Evolutionary conservation across 1,140 invertebrate species (phyloP).

Genomic region (Procambarus virginalis): DNA sequence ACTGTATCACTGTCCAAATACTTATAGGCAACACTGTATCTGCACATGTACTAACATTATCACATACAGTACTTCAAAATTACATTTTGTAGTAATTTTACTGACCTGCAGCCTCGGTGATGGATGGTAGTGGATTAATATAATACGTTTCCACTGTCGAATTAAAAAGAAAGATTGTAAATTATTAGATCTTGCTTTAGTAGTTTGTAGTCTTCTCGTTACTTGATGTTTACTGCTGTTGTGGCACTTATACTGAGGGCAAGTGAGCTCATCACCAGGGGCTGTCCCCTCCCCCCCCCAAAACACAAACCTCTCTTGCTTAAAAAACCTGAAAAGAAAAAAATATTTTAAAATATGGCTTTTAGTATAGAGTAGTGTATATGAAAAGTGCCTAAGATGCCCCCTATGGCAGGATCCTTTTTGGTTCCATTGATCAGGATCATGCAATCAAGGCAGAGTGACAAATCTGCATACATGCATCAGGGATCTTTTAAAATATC

Average conservation of each 20-base stretch:
- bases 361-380: no score
- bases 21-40: no score
- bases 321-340: conserved; percentile 6
- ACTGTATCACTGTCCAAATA: no score
- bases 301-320: conserved; percentile 37
- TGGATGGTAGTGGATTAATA: neutral
- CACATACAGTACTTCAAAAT: no score
- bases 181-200: neutral
- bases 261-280: conserved; percentile 43
- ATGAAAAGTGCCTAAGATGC: no score
- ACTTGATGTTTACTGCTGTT: neutral
- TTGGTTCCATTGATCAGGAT: no score
- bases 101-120: neutral
- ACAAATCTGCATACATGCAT: no score
- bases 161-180: neutral
- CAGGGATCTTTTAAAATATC: no score
- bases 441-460: no score
- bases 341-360: neutral
- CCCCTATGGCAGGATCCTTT: no score
- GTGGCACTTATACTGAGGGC: neutral
- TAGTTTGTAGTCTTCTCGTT: neutral
- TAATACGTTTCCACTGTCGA: no score
- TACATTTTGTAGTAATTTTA: neutral
- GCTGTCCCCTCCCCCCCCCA: conserved; percentile 47
- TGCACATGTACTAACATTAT: no score